phyloP scores from a whole-genome alignment of 1,140 invertebrate genomes.

The Aphis craccivora region DNA sequence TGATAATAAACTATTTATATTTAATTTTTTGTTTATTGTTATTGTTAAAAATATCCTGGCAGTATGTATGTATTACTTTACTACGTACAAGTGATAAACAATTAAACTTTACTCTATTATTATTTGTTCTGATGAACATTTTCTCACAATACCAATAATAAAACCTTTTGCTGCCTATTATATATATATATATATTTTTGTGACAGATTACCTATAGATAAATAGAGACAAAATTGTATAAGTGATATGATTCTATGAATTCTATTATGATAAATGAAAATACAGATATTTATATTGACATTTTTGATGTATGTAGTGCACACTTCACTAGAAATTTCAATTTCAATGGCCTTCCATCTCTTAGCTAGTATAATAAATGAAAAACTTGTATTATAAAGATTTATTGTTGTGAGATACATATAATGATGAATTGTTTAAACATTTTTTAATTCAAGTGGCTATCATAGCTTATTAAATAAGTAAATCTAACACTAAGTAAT shows the following conservation, averaged over 20 bases:
- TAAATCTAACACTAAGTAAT: too few relatives aligned
- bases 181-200: not conserved
- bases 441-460: too few relatives aligned
- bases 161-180: not conserved
- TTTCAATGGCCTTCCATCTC: not conserved
- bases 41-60: not conserved
- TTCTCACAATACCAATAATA: not conserved
- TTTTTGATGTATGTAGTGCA: not conserved
- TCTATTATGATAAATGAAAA: too few relatives aligned
- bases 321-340: not conserved
- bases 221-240: too few relatives aligned
- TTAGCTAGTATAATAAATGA: not conserved
- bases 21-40: not conserved
- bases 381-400: not conserved
- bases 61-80: not conserved
- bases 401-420: not conserved
- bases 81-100: not conserved
- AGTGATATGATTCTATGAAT: too few relatives aligned
- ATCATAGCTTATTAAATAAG: too few relatives aligned
- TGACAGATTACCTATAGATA: too few relatives aligned
- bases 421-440: not conserved
- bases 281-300: too few relatives aligned
- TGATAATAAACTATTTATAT: slow-evolving; percentile 43
- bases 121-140: not conserved
- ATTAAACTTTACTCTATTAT: not conserved